These are phyloP conservation scores for Stegana nigrithorax DNA, from an alignment of 2,888 invertebrate species.

Conservation along the genomic window DNA sequence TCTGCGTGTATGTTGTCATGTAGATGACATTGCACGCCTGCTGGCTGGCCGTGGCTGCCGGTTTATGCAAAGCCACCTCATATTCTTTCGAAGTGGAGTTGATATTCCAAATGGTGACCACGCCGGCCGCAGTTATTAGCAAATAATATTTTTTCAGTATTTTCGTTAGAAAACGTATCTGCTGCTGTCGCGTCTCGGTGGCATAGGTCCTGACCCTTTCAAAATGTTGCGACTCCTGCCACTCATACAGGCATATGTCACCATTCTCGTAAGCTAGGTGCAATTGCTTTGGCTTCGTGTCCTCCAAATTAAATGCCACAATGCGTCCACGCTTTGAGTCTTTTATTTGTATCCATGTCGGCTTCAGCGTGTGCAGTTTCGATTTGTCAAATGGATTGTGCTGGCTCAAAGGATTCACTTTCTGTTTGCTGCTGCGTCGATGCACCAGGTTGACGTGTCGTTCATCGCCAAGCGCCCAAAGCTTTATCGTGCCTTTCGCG, in stretches of 20 bases:
- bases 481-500: conserved; percentile 56
- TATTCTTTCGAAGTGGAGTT: neutral
- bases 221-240: conserved; percentile 42
- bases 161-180: conserved; percentile 51
- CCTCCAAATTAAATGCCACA: conserved; percentile 43
- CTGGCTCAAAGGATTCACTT: conserved; percentile 35
- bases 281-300: no score
- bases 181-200: neutral
- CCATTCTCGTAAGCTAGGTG: conserved; percentile 58
- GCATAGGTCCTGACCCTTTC: neutral
- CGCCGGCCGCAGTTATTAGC: conserved; percentile 46
- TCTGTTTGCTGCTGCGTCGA: conserved; percentile 39
- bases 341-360: conserved; percentile 4
- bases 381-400: conserved; percentile 32
- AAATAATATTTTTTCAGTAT: conserved; percentile 56
- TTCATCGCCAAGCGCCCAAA: conserved; percentile 60
- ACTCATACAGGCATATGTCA: conserved; percentile 54
- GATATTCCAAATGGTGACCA: conserved; percentile 51
- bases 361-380: conserved; percentile 10
- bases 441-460: conserved; percentile 39
- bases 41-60: conserved; percentile 2
- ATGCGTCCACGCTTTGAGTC: conserved; percentile 24
- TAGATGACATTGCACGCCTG: neutral
- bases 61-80: no score
- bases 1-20: neutral